Evolutionary conservation across 2,113 vertebrate species (phyloP).

Genomic region (Petaurus breviceps): DNA sequence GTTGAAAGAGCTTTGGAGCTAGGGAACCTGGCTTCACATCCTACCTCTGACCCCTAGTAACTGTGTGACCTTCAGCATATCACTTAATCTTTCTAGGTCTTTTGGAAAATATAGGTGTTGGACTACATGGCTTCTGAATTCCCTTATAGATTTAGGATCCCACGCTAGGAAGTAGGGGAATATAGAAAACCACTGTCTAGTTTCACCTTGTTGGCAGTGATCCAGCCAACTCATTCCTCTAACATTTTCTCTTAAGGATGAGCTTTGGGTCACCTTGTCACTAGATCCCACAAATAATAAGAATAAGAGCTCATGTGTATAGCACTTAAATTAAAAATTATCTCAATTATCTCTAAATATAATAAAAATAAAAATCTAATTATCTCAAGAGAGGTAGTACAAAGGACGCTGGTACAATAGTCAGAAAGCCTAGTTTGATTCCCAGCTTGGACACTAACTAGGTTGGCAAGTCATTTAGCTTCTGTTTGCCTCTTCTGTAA

Average conservation of each 20-base stretch:
- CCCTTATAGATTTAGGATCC: not conserved
- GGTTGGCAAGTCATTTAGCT: not conserved
- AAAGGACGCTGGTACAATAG: not conserved
- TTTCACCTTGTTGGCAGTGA: not conserved
- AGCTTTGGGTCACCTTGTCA: not conserved
- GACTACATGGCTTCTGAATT: not conserved
- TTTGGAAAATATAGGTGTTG: not conserved
- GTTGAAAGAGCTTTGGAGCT: not conserved
- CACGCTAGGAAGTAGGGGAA: not conserved
- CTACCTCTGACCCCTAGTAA: not conserved
- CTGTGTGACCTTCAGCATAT: not conserved
- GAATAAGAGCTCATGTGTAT: not conserved
- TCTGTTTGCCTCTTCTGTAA: not conserved
- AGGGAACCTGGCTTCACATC: not conserved
- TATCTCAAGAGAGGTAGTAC: not conserved
- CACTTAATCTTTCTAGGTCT: not conserved
- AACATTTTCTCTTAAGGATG: not conserved
- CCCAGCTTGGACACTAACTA: not conserved
- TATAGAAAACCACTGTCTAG: not conserved
- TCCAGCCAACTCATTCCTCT: not conserved
- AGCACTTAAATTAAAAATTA: not conserved
- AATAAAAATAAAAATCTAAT: not conserved
- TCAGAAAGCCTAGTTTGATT: not conserved
- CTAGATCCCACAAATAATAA: not conserved
- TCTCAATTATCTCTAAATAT: no score